Conservation (phyloP, 1,140 invertebrate species). For the Atta texana region DNA sequence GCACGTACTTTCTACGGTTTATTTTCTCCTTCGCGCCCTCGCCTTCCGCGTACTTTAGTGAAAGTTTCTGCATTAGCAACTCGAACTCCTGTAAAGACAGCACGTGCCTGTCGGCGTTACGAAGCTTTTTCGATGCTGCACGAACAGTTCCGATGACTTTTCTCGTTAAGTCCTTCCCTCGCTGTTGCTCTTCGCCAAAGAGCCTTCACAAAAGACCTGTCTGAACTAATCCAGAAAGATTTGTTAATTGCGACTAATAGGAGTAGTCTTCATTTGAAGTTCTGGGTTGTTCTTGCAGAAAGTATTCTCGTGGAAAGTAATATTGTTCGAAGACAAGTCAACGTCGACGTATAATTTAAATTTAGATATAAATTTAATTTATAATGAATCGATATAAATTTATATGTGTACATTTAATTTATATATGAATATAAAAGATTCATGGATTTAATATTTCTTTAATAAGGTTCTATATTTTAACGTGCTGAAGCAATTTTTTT, state of each 20-base stretch:
- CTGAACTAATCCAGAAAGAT: constrained; percentile 45
- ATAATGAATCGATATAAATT: background rate
- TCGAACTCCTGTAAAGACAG: constrained; percentile 49
- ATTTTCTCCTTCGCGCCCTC: constrained; percentile 49
- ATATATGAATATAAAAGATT: background rate
- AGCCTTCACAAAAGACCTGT: constrained; percentile 33
- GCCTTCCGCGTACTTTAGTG: constrained; percentile 35
- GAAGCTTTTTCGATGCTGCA: constrained; percentile 57
- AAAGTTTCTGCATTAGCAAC: constrained; percentile 69
- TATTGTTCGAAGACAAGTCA: background rate
- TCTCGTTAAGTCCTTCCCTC: constrained; percentile 31
- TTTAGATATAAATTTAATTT: background rate
- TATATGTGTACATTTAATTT: background rate
- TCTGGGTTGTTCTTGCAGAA: background rate
- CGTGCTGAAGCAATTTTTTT: background rate
- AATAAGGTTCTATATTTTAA: background rate
- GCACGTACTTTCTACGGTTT: constrained; percentile 43
- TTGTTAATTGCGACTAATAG: constrained; percentile 52
- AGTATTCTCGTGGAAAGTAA: background rate
- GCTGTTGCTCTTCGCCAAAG: constrained; percentile 36
- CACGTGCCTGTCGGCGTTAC: constrained; percentile 43
- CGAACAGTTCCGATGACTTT: constrained; percentile 60
- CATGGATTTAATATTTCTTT: background rate
- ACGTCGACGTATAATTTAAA: background rate
- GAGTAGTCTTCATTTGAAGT: background rate